Percentiles rank a stretch among this genome's conserved stretches.
These are phyloP conservation scores for Brachionus sp. DNA, from an alignment of 1,140 invertebrate genomes.

Conservation along the genomic window DNA sequence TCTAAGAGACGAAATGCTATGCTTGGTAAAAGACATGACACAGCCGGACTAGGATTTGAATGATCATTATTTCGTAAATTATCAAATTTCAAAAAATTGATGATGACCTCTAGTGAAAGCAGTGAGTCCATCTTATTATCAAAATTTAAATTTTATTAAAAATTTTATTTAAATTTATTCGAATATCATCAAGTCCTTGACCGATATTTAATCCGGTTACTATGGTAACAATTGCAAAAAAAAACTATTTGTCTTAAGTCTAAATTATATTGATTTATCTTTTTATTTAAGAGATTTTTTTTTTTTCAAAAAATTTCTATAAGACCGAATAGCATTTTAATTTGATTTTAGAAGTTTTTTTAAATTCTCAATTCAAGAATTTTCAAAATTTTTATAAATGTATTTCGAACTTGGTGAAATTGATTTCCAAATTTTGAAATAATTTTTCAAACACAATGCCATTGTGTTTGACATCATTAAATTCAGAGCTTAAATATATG, in stretches of 20 bases:
- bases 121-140: slow-evolving; percentile 10
- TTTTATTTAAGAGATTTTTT: too few species aligned
- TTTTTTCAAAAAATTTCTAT: too few species aligned
- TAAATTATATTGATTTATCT: background rate
- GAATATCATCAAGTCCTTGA: background rate
- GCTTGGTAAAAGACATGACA: slow-evolving; percentile 7
- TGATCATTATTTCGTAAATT: background rate
- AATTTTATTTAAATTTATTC: background rate
- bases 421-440: too few species aligned
- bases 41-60: slow-evolving; percentile 13
- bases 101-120: slow-evolving; percentile 6
- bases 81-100: slow-evolving; percentile 40
- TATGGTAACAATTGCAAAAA: background rate
- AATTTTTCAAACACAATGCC: too few species aligned
- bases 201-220: background rate
- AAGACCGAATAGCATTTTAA: too few species aligned
- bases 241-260: background rate
- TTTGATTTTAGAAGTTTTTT: too few species aligned
- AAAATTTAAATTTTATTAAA: background rate
- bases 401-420: too few species aligned
- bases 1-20: slow-evolving; percentile 29
- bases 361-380: too few species aligned
- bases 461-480: too few species aligned
- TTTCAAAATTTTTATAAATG: too few species aligned
- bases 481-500: too few species aligned